Percentiles rank a stretch among this genome's conserved stretches.
Evolutionary conservation across 2,888 invertebrate species (phyloP).

Genomic region (Agonopterix arenella): DNA sequence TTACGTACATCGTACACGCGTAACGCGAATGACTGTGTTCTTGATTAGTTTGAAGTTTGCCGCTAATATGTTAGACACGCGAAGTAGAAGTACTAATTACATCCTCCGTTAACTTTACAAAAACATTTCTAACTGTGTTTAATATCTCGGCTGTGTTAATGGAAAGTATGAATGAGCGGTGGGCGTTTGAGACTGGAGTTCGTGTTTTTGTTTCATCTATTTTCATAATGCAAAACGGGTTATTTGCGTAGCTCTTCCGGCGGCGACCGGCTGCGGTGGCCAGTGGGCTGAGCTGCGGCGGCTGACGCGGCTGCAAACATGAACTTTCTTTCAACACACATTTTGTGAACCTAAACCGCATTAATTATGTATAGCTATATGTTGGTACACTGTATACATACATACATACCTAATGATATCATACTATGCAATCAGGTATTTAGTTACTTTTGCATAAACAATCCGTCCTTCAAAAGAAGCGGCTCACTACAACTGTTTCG

Average conservation of each 20-base stretch:
- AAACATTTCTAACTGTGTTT: background rate
- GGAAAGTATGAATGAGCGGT: background rate
- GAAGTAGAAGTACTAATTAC: background rate
- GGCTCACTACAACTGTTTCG: no score
- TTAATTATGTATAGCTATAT: background rate
- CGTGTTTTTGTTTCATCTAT: constrained; percentile 49
- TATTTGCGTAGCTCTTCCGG: constrained; percentile 57
- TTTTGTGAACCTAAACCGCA: constrained; percentile 20
- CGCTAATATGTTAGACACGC: constrained; percentile 59
- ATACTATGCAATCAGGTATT: no score
- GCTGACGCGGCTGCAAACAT: constrained; percentile 26
- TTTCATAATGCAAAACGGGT: constrained; percentile 58
- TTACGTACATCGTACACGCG: constrained; percentile 70
- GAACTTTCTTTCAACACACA: constrained; percentile 42
- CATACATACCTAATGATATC: no score
- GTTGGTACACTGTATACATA: no score
- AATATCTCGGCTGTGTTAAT: background rate
- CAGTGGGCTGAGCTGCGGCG: background rate
- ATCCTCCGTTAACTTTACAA: background rate
- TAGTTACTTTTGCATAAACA: no score
- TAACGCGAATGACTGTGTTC: constrained; percentile 61
- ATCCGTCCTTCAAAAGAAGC: no score
- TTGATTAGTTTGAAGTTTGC: constrained; percentile 73
- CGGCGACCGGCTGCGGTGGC: background rate
- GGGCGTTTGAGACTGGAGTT: constrained; percentile 2